Base-by-base conservation (phyloP, 2,113 vertebrate species). In the Circaetus cinerascens region DNA sequence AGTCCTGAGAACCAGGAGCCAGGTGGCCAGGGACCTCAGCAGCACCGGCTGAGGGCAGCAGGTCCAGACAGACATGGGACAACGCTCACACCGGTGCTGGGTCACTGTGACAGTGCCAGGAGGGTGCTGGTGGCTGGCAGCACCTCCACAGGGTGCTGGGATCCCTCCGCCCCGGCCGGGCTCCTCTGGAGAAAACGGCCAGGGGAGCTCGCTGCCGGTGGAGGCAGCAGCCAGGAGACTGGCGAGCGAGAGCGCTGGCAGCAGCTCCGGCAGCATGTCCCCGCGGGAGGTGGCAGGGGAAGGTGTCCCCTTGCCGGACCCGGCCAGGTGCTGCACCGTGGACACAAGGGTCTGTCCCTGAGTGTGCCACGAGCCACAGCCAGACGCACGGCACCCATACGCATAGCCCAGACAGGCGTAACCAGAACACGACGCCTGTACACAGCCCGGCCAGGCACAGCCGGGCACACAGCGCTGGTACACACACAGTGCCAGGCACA, bases 381-480 rank as follows among this genome's bases (percentile, higher is more conserved):
- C 4, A 4, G 79, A 21, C 25, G 5, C 53, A 11, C 0, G 0
- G 83, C 22, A 30, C 78, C 45, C 3, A 2, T 15, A 64, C 13
- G 4, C 29, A 1, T 20, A 22, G 38, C 53, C 4, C 5, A 15
- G 56, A 16, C 17, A 27, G 72, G 50, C 3, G 1, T 9, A n/a
- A 50, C 66, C 88, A 88, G 40, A 50, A 22, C 15, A 22, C 4
- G 57, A 27, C 8, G 3, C 57, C 30, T 4, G 38, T 12, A 26
- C n/a, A 6, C 48, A n/a, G 72, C 72, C 41, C 3, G 9, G 30
- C 40, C 25, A 36, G 76, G 30, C n/a, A 64, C 57, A 67, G 77
- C 36, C 0, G 4, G 59, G 57, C 56, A 46, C 26, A 1, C 40
- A 9, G 20, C 27, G 2, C 87, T 40, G 7, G 67, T 15, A 59